phyloP scores from a whole-genome alignment of 1,140 invertebrate genomes.

The Protaetia brevitarsis region DNA sequence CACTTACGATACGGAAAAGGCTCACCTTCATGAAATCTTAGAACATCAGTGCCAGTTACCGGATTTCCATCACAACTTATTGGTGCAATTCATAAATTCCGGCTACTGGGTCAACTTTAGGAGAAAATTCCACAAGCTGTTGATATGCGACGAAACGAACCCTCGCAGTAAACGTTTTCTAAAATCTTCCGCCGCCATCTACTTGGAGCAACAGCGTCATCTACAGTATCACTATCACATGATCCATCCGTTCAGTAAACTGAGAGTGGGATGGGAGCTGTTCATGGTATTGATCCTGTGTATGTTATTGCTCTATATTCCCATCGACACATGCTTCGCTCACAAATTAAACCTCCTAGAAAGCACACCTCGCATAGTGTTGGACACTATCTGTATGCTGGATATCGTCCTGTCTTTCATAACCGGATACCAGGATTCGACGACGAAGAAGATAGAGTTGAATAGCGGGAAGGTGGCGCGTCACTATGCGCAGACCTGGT shows the following conservation, averaged over 20 bases:
- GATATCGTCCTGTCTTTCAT: constrained; percentile 28
- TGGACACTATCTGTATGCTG: constrained; percentile 21
- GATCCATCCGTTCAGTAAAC: constrained; percentile 29
- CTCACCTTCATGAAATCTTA: no score
- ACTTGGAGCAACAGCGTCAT: constrained; percentile 26
- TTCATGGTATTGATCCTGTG: constrained; percentile 22
- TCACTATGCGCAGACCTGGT: constrained; percentile 21
- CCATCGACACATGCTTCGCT: constrained; percentile 21
- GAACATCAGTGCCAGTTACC: no score
- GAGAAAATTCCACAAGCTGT: constrained; percentile 6
- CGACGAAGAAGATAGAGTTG: constrained; percentile 24
- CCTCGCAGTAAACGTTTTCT: constrained; percentile 25
- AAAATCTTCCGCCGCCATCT: constrained; percentile 25
- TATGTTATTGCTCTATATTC: constrained; percentile 18
- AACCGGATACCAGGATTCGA: constrained; percentile 27
- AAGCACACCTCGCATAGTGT: background rate
- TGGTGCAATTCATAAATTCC: constrained; percentile 26
- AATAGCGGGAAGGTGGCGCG: background rate
- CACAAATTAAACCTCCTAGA: background rate
- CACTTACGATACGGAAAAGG: no score
- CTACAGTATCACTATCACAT: constrained; percentile 25
- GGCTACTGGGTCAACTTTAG: constrained; percentile 26
- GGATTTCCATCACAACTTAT: no score
- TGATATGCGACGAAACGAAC: constrained; percentile 27
- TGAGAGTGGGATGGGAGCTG: constrained; percentile 23